Conservation (phyloP, 2,888 invertebrate species). For the Allolobophora icterica region DNA sequence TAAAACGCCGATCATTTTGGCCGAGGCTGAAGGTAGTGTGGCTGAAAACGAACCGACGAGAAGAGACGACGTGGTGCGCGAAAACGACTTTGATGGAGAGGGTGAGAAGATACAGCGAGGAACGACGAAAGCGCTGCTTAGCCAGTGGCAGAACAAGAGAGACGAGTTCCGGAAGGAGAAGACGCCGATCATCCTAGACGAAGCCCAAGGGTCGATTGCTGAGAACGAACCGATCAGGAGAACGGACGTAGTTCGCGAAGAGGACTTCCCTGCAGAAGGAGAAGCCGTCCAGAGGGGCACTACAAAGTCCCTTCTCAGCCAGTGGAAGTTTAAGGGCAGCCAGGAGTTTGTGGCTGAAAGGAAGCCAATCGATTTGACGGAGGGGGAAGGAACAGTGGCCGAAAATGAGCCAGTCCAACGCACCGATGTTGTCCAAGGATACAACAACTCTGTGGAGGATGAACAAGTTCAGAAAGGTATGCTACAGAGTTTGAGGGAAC, state of each 20-base stretch:
- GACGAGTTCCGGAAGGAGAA: constrained; percentile 36
- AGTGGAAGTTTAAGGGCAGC: constrained; percentile 31
- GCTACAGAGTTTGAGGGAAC: neutral
- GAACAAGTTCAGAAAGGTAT: constrained; percentile 25
- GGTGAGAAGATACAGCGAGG: neutral
- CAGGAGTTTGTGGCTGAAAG: constrained; percentile 26
- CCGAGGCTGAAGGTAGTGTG: constrained; percentile 11
- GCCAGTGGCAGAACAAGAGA: constrained; percentile 32
- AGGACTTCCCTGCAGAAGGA: neutral
- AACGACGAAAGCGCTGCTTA: neutral
- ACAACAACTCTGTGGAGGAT: neutral
- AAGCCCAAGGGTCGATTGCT: constrained; percentile 24
- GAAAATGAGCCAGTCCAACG: constrained; percentile 29
- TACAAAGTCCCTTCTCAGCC: constrained; percentile 18
- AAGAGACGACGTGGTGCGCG: constrained; percentile 21
- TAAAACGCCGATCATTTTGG: constrained; percentile 30
- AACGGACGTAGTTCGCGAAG: constrained; percentile 18
- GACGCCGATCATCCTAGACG: constrained; percentile 33
- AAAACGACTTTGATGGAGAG: neutral
- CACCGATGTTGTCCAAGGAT: neutral
- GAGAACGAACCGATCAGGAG: constrained; percentile 24
- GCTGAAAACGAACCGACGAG: constrained; percentile 28
- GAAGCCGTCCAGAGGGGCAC: neutral
- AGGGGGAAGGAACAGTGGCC: constrained; percentile 25
- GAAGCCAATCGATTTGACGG: constrained; percentile 22